Evolutionary conservation across 2,888 invertebrate species (phyloP).

Genomic region (Slavum lentiscoides): DNA sequence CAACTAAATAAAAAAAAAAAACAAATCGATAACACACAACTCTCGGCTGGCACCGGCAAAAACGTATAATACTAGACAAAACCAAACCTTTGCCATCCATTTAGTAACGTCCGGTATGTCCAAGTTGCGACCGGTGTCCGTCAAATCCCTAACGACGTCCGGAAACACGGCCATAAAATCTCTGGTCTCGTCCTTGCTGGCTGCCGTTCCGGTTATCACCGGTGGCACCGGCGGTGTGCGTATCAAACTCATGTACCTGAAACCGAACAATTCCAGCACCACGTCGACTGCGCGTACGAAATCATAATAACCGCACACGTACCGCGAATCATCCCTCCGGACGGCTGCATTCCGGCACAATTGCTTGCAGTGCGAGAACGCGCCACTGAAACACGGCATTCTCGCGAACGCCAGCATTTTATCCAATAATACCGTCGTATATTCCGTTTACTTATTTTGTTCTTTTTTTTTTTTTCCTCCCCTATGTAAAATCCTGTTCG

Average conservation of each 20-base stretch:
- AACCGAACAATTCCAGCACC: neutral
- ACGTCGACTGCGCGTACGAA: neutral
- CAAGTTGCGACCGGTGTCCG: slow-evolving; percentile 73
- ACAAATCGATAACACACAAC: neutral
- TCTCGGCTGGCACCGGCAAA: neutral
- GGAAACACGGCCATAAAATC: slow-evolving; percentile 89
- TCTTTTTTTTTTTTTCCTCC: no score
- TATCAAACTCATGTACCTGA: slow-evolving; percentile 1
- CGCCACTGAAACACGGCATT: neutral
- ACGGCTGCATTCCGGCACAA: neutral
- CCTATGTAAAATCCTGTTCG: neutral
- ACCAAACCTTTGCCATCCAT: slow-evolving; percentile 75
- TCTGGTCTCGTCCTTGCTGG: slow-evolving; percentile 78
- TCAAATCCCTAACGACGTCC: slow-evolving; percentile 81
- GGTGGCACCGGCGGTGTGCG: slow-evolving; percentile 52
- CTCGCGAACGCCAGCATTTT: slow-evolving; percentile 11
- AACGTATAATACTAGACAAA: neutral
- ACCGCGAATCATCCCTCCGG: neutral
- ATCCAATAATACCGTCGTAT: neutral
- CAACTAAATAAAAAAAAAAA: slow-evolving; percentile 63
- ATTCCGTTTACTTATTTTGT: neutral
- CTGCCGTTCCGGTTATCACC: slow-evolving; percentile 66
- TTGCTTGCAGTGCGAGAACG: neutral
- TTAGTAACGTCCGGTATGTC: slow-evolving; percentile 80
- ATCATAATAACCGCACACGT: neutral